phyloP scores from a whole-genome alignment of 2,113 vertebrate genomes.

The Grammomys dolichurus region DNA sequence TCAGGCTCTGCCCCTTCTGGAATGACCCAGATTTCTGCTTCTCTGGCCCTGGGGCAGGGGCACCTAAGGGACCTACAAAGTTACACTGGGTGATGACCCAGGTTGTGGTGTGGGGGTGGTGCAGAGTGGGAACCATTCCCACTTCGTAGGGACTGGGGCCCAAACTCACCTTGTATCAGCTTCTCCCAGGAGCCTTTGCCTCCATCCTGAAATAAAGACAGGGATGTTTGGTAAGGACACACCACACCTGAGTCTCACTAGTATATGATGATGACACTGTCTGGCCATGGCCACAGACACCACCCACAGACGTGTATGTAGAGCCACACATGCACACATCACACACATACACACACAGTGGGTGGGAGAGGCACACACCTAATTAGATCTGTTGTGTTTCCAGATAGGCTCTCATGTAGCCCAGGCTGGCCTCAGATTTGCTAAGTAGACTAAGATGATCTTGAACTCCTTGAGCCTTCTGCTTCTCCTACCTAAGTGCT shows the following conservation, averaged over 20 bases:
- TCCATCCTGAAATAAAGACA: slow-evolving; percentile 69
- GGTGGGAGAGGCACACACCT: not conserved
- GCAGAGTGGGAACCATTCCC: not conserved
- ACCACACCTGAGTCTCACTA: not conserved
- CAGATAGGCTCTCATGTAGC: not conserved
- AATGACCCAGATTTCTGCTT: slow-evolving; percentile 73
- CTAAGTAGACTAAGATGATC: not conserved
- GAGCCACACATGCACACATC: not conserved
- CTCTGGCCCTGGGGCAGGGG: slow-evolving; percentile 57
- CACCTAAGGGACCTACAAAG: slow-evolving; percentile 62
- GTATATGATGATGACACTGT: not conserved
- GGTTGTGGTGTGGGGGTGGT: not conserved
- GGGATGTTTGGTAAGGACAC: not conserved
- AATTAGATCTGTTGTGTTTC: not conserved
- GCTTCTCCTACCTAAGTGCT: not conserved
- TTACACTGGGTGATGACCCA: slow-evolving; percentile 48
- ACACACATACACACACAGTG: not conserved
- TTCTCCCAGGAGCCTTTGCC: slow-evolving; percentile 25
- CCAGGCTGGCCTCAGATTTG: not conserved
- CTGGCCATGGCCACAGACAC: not conserved
- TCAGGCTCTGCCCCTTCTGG: slow-evolving; percentile 57
- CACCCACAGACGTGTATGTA: not conserved
- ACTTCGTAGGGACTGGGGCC: not conserved
- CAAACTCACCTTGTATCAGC: slow-evolving; percentile 72
- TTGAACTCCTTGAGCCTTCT: not conserved